A percentile compares a stretch with the other conserved stretches of the same genome.
phyloP scores from a whole-genome alignment of 1,140 invertebrate species.

The Trypoxylus dichotomus region DNA sequence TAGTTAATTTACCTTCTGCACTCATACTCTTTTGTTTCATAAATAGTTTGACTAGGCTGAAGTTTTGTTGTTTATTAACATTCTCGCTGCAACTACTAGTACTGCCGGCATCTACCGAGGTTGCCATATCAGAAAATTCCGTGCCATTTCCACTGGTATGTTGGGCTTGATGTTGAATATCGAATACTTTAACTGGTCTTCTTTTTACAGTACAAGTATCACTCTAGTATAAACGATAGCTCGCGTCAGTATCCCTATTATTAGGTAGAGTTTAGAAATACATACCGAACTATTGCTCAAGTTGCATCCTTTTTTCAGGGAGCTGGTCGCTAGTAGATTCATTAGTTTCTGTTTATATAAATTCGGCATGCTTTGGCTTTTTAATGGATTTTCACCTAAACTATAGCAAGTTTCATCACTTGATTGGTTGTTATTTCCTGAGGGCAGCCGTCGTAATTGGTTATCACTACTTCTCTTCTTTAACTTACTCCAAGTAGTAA shows the following conservation, averaged over 20 bases:
- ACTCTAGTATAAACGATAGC: slow-evolving; percentile 48
- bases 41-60: slow-evolving; percentile 85
- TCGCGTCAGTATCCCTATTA: background rate
- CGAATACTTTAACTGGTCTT: slow-evolving; percentile 66
- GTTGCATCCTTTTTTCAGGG: slow-evolving; percentile 51
- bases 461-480: slow-evolving; percentile 56
- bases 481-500: slow-evolving; percentile 83
- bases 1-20: slow-evolving; percentile 65
- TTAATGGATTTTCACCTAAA: slow-evolving; percentile 56
- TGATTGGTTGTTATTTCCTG: slow-evolving; percentile 73
- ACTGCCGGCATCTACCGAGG: slow-evolving; percentile 53
- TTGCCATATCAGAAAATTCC: slow-evolving; percentile 63
- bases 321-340: slow-evolving; percentile 37
- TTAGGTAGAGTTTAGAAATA: slow-evolving; percentile 32
- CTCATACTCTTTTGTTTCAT: slow-evolving; percentile 87
- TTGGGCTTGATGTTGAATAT: slow-evolving; percentile 58
- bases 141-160: slow-evolving; percentile 51
- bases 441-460: slow-evolving; percentile 66
- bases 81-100: slow-evolving; percentile 51
- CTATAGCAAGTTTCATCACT: slow-evolving; percentile 54
- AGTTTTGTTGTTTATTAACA: slow-evolving; percentile 63
- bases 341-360: slow-evolving; percentile 54
- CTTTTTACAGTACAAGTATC: slow-evolving; percentile 58
- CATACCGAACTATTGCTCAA: slow-evolving; percentile 64
- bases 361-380: slow-evolving; percentile 78